Base-by-base conservation (phyloP, 2,888 invertebrate species). In the Pecten maximus region DNA sequence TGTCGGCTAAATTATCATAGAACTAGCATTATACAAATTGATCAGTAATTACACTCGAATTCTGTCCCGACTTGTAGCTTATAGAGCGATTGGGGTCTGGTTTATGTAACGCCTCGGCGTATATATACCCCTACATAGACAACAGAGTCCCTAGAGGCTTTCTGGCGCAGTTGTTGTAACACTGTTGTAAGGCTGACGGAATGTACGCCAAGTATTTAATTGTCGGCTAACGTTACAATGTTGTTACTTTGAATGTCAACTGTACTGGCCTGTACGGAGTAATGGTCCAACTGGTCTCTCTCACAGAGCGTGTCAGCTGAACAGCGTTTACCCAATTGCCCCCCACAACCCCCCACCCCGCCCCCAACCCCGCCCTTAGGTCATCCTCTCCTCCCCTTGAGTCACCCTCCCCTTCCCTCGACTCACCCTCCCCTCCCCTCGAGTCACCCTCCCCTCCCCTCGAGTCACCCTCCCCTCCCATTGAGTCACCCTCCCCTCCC, bases 11-110 rank as follows among this genome's bases (percentile, higher is more conserved):
- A 74, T 35, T 35, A 74, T 74, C 74, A 74, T 74, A 74, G 74
- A 74, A 74, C 74, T 74, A 74, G 74, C 74, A 74, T 74, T 74
- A 74, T 74, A 74, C 74, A 74, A 74, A 74, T 74, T 74, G 74
- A 74, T 35, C 74, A 74, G 74, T 74, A 74, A 74, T 74, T 74
- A 74, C 23, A 74, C 74, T 35, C 74, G 74, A 15, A n/a, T 74
- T 15, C 74, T 74, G 74, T 28, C 74, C 28, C 16, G 10, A 74
- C 74, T 23, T 74, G 74, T 74, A 74, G 3, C 28, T 28, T 74
- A 74, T 74, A 74, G 35, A 74, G 10, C 54, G 74, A 6, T 35
- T 23, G 74, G 74, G 28, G 74, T 74, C 74, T 74, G 74, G 74
- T 74, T 35, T 74, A 74, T 74, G 74, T 74, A 35, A 74, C 8